These are phyloP conservation scores for Diadegma fenestrale DNA, from an alignment of 2,888 invertebrate genomes.

Conservation along the genomic window DNA sequence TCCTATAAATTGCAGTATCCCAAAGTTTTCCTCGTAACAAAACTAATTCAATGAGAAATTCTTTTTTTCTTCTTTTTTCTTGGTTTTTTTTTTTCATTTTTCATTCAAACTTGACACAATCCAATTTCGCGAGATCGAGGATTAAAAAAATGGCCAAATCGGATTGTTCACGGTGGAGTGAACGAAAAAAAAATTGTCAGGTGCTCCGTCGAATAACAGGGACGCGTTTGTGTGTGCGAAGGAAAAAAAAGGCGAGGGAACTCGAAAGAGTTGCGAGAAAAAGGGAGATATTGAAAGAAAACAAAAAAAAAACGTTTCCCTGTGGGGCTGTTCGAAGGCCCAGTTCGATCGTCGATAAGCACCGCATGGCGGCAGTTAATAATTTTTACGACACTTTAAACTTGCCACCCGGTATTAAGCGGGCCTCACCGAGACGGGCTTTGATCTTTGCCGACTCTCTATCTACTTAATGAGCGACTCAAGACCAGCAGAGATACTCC, in stretches of 20 bases:
- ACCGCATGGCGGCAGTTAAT: constrained; percentile 79
- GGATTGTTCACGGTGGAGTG: constrained; percentile 36
- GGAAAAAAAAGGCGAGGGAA: constrained; percentile 3
- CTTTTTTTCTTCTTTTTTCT: not conserved
- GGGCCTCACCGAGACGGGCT: constrained; percentile 80
- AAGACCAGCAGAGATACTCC: constrained; percentile 43
- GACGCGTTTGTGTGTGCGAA: constrained; percentile 2
- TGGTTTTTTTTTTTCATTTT: not conserved
- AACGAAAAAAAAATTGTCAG: constrained; percentile 5
- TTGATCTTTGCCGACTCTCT: constrained; percentile 82
- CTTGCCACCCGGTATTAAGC: constrained; percentile 84
- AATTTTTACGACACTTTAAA: constrained; percentile 83
- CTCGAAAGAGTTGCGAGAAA: constrained; percentile 30
- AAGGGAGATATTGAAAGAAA: constrained; percentile 45
- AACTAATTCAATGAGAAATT: constrained; percentile 20
- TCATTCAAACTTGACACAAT: not conserved
- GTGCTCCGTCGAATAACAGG: constrained; percentile 2
- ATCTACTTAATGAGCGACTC: constrained; percentile 80
- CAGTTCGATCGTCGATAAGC: constrained; percentile 80
- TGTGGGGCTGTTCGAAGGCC: constrained; percentile 43
- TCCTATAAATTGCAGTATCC: not conserved
- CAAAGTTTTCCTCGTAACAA: not conserved
- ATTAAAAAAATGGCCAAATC: constrained; percentile 17
- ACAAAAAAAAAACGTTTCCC: constrained; percentile 3
- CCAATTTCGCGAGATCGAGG: constrained; percentile 16